These are phyloP conservation scores for Periparus ater DNA, from an alignment of 2,797 vertebrate species.

Conservation along the genomic window DNA sequence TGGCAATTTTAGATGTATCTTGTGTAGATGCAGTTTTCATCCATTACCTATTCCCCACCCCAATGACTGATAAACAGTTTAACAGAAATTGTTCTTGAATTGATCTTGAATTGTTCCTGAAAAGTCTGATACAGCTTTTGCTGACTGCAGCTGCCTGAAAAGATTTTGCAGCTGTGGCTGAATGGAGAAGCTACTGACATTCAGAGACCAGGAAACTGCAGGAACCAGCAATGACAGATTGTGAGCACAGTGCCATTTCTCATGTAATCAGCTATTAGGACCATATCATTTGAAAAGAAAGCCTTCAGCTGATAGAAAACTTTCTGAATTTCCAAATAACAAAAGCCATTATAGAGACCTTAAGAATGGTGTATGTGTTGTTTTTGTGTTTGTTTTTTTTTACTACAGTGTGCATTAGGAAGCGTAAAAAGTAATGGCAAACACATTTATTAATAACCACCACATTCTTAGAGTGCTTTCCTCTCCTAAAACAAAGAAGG, in stretches of 20 bases:
- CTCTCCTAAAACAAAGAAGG: neutral
- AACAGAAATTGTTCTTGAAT: neutral
- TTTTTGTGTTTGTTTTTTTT: neutral
- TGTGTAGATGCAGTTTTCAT: neutral
- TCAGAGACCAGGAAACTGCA: neutral
- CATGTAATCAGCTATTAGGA: neutral
- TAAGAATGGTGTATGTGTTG: neutral
- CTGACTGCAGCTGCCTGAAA: neutral
- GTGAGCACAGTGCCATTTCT: neutral
- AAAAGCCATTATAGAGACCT: neutral
- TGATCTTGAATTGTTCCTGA: neutral
- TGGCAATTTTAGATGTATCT: neutral
- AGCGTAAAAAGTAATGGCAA: neutral
- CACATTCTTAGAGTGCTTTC: neutral
- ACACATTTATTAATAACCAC: constrained; percentile 19
- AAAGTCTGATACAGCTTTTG: neutral
- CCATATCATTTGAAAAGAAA: neutral
- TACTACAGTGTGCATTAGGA: neutral
- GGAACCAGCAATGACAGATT: neutral
- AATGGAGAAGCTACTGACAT: neutral
- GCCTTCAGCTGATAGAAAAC: neutral
- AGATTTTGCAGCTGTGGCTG: neutral
- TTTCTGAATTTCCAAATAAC: neutral
- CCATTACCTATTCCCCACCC: neutral
- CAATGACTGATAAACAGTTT: neutral